Percentiles rank a stretch among this genome's conserved stretches.
These are phyloP conservation scores for Lithophane leautieri DNA, from an alignment of 2,888 invertebrate genomes.

Conservation along the genomic window DNA sequence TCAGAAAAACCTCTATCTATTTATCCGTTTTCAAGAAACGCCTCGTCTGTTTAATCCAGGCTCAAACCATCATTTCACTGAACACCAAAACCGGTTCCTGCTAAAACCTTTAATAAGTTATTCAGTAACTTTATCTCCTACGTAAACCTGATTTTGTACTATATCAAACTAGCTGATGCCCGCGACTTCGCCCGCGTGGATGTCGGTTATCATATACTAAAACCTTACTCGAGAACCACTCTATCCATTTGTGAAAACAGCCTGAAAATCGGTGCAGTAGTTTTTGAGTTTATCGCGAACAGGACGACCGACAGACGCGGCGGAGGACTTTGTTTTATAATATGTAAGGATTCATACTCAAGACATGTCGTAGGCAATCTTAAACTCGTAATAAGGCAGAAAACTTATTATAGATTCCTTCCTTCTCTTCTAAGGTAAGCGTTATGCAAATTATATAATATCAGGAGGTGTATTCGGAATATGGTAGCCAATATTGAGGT, in stretches of 20 bases:
- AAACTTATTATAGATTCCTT: constrained; percentile 76
- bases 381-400: constrained; percentile 64
- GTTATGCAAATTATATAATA: constrained; percentile 74
- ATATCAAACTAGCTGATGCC: too few relatives aligned
- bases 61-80: constrained; percentile 35
- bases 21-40: constrained; percentile 31
- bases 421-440: constrained; percentile 69
- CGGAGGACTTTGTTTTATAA: too few relatives aligned
- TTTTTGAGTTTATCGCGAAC: too few relatives aligned
- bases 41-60: constrained; percentile 34
- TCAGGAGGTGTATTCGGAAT: constrained; percentile 61
- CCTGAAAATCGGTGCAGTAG: too few relatives aligned
- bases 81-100: constrained; percentile 41
- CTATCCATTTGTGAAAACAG: too few relatives aligned
- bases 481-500: constrained; percentile 26
- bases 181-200: too few relatives aligned
- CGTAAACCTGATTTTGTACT: constrained; percentile 41
- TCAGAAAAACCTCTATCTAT: neutral
- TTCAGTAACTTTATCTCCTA: constrained; percentile 43
- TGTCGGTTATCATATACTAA: too few relatives aligned
- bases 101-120: constrained; percentile 55
- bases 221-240: too few relatives aligned
- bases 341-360: constrained; percentile 63
- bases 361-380: constrained; percentile 52
- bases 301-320: too few relatives aligned